Base-by-base conservation (phyloP, 1,140 invertebrate genomes). In the Drosophila burlai region DNA sequence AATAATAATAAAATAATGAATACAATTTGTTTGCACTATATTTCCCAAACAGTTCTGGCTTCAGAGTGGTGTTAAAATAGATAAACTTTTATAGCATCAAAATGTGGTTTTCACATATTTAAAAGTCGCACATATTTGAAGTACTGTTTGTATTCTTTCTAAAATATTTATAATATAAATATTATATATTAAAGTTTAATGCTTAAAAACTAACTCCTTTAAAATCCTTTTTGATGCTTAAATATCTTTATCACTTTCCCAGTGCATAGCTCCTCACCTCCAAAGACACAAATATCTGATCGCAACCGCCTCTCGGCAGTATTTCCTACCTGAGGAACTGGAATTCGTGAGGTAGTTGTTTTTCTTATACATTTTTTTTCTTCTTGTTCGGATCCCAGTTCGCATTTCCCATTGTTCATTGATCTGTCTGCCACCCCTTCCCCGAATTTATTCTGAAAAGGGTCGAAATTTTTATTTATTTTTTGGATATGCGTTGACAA, bases 401-500 rank as follows among this genome's bases (percentile, higher is more conserved):
- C 69, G 69, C 69, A 73, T 73, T 73, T 73, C 69, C 69, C 69
- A 73, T 73, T 73, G 69, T 73, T 73, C 69, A 73, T 73, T 73
- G 69, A 73, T 73, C 69, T 73, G 85, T 73, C 69, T 60, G 69
- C 67, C 67, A 43, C 55, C 54, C 55, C 63, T 64, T 62, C 62
- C 62, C 13, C 34, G 36, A 49, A 63, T 54, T 74, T 74, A 55
- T 55, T 57, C 68, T 78, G 60, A 65, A 68, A 71, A 72, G 74
- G 84, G 77, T 84, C 87, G 84, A 68, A 49, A 24, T 24, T 26
- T 29, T 29, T 29, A 7, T 24, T 34, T 24, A 24, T 24, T 52
- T 36, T 54, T 62, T 83, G 65, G 65, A 77, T 64, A 78, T 78
- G 80, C 80, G 85, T 61, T 60, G 75, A 77, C 75, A 72, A 74